Conservation (phyloP, 1,140 invertebrate genomes). For the Lanistes nyassanus region DNA sequence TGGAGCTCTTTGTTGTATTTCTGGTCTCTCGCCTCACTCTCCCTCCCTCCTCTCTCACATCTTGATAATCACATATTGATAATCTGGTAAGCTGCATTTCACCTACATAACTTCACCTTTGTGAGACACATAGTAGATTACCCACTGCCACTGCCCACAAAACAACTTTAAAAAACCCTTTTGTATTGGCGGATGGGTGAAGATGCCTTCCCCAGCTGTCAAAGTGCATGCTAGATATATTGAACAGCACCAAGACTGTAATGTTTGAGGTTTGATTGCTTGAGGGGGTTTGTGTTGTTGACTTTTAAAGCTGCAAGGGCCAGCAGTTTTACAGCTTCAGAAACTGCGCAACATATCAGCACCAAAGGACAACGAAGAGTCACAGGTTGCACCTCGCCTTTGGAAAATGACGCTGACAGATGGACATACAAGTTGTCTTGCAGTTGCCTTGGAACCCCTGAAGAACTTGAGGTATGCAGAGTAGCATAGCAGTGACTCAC, state of each 20-base stretch:
- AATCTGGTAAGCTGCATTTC: too few relatives aligned
- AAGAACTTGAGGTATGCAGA: conserved; percentile 71
- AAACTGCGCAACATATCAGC: conserved; percentile 87
- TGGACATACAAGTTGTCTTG: conserved; percentile 81
- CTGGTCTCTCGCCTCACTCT: too few relatives aligned
- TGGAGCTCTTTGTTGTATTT: too few relatives aligned
- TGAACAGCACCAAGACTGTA: neutral
- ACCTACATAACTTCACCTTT: too few relatives aligned
- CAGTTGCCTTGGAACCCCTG: conserved; percentile 74
- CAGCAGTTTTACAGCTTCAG: conserved; percentile 86
- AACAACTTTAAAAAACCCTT: too few relatives aligned
- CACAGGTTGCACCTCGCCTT: conserved; percentile 81
- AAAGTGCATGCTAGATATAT: neutral
- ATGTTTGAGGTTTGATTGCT: neutral
- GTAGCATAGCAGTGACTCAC: neutral
- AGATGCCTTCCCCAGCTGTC: too few relatives aligned
- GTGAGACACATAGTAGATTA: too few relatives aligned
- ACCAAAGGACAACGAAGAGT: conserved; percentile 90
- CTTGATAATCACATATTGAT: too few relatives aligned
- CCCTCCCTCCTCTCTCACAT: too few relatives aligned
- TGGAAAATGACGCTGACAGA: conserved; percentile 86
- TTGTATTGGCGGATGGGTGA: neutral
- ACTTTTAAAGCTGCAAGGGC: conserved; percentile 71
- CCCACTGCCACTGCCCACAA: too few relatives aligned
- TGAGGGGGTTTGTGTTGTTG: conserved; percentile 22